phyloP scores from a whole-genome alignment of 2,888 invertebrate genomes.

The Helicoverpa assulta region DNA sequence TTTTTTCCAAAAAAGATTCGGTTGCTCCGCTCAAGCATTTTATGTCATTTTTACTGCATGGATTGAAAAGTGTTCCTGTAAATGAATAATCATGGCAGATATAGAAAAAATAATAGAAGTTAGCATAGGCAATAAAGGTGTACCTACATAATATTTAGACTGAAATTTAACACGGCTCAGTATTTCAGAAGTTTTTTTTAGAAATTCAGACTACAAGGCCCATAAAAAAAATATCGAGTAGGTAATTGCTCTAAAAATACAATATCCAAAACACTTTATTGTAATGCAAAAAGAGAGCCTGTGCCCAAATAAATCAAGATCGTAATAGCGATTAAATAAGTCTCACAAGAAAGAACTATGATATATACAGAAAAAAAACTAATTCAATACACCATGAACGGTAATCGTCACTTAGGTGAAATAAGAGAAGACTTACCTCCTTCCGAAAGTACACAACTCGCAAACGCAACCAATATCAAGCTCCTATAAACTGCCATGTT shows the following conservation, averaged over 20 bases:
- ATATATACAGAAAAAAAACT: background rate
- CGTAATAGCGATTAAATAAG: no score
- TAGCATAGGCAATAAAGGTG: no score
- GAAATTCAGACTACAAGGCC: no score
- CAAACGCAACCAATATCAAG: constrained; percentile 35
- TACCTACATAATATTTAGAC: no score
- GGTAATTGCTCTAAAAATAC: no score
- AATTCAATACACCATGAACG: no score
- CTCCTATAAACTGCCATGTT: constrained; percentile 39
- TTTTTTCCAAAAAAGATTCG: constrained; percentile 75
- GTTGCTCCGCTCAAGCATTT: constrained; percentile 78
- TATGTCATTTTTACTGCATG: constrained; percentile 77
- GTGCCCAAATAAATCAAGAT: no score
- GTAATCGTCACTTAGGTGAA: background rate
- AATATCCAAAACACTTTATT: no score
- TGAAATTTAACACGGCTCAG: no score
- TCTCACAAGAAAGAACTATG: background rate
- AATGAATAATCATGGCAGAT: background rate
- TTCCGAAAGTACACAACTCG: constrained; percentile 42
- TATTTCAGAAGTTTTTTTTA: no score
- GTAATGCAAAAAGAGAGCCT: no score
- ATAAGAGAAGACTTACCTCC: constrained; percentile 28
- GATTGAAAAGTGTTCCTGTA: constrained; percentile 63
- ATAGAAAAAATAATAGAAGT: background rate
- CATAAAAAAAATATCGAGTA: no score